Evolutionary conservation across 2,113 vertebrate genomes (phyloP).

Genomic region (Oxygymnocypris stewartii): DNA sequence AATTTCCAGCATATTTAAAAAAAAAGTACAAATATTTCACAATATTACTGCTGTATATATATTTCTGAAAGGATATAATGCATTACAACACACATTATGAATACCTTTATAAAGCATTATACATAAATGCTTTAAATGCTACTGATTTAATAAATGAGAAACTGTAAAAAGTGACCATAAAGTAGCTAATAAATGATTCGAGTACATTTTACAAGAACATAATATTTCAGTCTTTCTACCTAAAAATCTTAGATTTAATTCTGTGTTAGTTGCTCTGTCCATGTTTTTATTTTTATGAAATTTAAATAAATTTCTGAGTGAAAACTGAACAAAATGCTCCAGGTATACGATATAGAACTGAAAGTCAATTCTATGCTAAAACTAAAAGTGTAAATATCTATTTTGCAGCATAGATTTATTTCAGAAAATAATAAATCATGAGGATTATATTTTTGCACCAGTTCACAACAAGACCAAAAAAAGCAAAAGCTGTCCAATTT

Average conservation of each 20-base stretch:
- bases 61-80: too few relatives aligned
- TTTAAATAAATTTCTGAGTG: not conserved
- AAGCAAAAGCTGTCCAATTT: not conserved
- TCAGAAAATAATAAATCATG: not conserved
- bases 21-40: too few relatives aligned
- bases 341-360: not conserved
- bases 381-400: not conserved
- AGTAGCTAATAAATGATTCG: not conserved
- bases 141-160: not conserved
- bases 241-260: not conserved
- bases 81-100: too few relatives aligned
- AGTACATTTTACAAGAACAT: too few relatives aligned
- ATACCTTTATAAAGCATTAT: too few relatives aligned
- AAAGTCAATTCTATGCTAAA: not conserved
- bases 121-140: too few relatives aligned
- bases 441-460: not conserved
- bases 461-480: not conserved
- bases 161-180: not conserved
- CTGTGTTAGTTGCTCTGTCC: not conserved
- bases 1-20: too few relatives aligned
- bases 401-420: not conserved
- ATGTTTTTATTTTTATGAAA: not conserved
- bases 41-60: too few relatives aligned
- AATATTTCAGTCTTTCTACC: too few relatives aligned
- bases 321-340: too few relatives aligned